phyloP scores from a whole-genome alignment of 2,797 vertebrate genomes.

The Eptatretus atami region DNA sequence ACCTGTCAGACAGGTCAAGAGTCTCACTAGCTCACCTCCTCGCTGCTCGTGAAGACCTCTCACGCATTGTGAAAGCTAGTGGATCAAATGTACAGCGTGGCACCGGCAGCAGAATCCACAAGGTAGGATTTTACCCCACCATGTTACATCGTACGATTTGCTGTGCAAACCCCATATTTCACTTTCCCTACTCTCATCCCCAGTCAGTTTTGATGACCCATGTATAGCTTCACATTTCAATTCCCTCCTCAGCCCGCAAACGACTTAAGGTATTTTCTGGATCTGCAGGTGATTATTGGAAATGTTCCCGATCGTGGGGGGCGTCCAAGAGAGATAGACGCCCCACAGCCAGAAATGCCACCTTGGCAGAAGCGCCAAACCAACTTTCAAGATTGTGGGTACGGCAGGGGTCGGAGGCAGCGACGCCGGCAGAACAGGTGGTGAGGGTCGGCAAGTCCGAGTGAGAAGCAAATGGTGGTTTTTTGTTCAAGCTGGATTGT shows the following conservation, averaged over 20 bases:
- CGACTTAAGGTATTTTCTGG: neutral
- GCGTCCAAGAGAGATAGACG: conserved; percentile 37
- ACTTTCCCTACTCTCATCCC: neutral
- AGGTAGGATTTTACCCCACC: conserved; percentile 21
- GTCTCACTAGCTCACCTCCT: conserved; percentile 35
- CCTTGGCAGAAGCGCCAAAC: conserved; percentile 25
- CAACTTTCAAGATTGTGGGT: neutral
- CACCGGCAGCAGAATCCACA: conserved; percentile 52
- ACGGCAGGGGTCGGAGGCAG: conserved; percentile 16
- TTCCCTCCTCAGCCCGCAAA: neutral
- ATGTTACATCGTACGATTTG: neutral
- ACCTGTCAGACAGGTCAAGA: conserved; percentile 23
- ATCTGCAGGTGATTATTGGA: conserved; percentile 29
- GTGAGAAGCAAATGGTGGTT: neutral
- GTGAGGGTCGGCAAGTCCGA: neutral
- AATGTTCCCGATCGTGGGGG: conserved; percentile 44
- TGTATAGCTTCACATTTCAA: neutral
- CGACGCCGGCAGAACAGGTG: conserved; percentile 12
- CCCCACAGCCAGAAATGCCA: conserved; percentile 28
- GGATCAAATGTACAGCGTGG: conserved; percentile 42
- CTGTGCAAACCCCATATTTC: neutral
- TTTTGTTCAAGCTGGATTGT: neutral
- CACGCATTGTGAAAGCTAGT: conserved; percentile 62
- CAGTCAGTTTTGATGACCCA: neutral
- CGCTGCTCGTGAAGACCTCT: conserved; percentile 63